Evolutionary conservation across 1,140 invertebrate genomes (phyloP).

Genomic region (Pemphigus obesinymphae): DNA sequence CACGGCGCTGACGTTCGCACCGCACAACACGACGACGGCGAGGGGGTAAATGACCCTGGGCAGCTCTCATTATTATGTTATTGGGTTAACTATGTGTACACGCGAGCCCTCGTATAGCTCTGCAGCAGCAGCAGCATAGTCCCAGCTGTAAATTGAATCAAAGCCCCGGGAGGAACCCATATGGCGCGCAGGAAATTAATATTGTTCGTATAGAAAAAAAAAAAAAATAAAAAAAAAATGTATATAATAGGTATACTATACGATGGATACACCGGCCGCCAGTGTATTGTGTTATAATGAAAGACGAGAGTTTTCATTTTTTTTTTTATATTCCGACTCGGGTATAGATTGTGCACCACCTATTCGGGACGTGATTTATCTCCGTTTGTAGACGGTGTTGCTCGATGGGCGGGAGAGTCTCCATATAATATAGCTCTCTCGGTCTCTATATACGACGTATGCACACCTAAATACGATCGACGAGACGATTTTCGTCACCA

Average conservation of each 20-base stretch:
- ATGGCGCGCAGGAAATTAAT: constrained; percentile 41
- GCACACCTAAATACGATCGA: constrained; percentile 23
- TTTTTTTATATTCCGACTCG: neutral
- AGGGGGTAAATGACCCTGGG: constrained; percentile 35
- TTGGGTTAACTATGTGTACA: constrained; percentile 38
- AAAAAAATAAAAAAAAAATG: neutral
- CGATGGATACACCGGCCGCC: neutral
- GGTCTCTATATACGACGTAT: neutral
- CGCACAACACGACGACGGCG: neutral
- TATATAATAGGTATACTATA: neutral
- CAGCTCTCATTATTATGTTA: constrained; percentile 34
- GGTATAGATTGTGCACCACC: constrained; percentile 18
- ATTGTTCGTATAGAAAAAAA: constrained; percentile 15
- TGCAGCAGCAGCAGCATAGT: neutral
- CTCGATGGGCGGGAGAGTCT: too few relatives aligned
- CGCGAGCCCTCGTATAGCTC: constrained; percentile 9
- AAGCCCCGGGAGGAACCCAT: constrained; percentile 35
- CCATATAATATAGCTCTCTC: too few relatives aligned
- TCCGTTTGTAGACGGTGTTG: neutral
- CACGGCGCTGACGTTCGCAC: constrained; percentile 29
- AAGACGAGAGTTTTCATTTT: constrained; percentile 1
- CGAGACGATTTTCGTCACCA: constrained; percentile 30
- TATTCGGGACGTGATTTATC: constrained; percentile 35
- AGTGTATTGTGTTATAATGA: constrained; percentile 26
- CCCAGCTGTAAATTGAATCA: constrained; percentile 40